These are phyloP conservation scores for Anoncus sp. DNA, from an alignment of 2,888 invertebrate species.

Conservation along the genomic window DNA sequence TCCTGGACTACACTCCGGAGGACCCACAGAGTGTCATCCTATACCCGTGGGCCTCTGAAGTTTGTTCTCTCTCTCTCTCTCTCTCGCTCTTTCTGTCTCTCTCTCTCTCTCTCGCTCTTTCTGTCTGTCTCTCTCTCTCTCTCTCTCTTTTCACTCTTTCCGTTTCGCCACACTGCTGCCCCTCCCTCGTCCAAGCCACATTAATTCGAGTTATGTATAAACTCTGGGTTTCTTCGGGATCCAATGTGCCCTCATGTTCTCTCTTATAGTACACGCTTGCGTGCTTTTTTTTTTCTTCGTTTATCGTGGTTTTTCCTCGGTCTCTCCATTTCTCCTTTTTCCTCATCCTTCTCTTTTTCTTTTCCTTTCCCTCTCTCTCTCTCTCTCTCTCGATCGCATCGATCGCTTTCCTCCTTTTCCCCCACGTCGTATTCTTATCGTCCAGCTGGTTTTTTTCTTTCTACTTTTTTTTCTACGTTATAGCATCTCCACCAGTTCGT, in stretches of 20 bases:
- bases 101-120: slow-evolving; percentile 30
- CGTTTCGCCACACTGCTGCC: slow-evolving; percentile 71
- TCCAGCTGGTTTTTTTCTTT: slow-evolving; percentile 36
- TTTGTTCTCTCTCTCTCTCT: slow-evolving; percentile 11
- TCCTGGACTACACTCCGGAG: slow-evolving; percentile 51
- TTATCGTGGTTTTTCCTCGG: slow-evolving; percentile 41
- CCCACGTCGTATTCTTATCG: slow-evolving; percentile 21
- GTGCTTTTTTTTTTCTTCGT: not conserved
- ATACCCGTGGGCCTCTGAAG: slow-evolving; percentile 78
- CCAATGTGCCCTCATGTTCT: slow-evolving; percentile 41
- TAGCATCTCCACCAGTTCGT: slow-evolving; percentile 27
- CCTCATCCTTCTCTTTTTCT: not conserved
- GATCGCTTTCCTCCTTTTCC: slow-evolving; percentile 27
- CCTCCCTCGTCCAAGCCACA: slow-evolving; percentile 73
- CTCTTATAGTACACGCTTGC: slow-evolving; percentile 22
- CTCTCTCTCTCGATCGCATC: slow-evolving; percentile 20
- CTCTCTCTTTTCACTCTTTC: slow-evolving; percentile 53
- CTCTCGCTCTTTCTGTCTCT: slow-evolving; percentile 25
- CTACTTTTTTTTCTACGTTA: slow-evolving; percentile 28
- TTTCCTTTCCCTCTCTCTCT: slow-evolving; percentile 6
- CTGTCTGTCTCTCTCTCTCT: slow-evolving; percentile 23
- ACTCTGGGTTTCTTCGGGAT: slow-evolving; percentile 59
- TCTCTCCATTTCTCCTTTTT: slow-evolving; percentile 3
- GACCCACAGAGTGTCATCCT: slow-evolving; percentile 78
- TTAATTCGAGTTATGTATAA: slow-evolving; percentile 76